phyloP scores from a whole-genome alignment of 1,140 invertebrate genomes.

The Doryteuthis pealeii region DNA sequence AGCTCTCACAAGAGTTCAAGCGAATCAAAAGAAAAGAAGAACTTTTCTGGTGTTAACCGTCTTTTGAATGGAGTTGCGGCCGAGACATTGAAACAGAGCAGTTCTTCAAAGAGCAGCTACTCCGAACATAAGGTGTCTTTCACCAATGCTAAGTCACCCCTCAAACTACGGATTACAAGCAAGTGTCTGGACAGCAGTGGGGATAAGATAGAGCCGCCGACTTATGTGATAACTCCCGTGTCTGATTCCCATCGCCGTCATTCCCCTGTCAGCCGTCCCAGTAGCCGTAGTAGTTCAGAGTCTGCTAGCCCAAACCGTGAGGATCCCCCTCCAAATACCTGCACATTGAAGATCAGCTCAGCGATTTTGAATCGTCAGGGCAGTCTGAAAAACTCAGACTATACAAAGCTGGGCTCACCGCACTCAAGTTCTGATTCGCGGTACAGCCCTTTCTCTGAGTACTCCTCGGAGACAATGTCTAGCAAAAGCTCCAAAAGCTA shows the following conservation, averaged over 20 bases:
- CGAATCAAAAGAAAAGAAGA: background rate
- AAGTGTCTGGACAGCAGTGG: conserved; percentile 6
- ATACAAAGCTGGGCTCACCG: background rate
- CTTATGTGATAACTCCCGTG: background rate
- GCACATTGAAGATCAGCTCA: background rate
- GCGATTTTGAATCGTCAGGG: background rate
- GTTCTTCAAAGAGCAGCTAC: background rate
- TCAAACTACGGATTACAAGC: background rate
- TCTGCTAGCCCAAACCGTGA: conserved; percentile 15
- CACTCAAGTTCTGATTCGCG: background rate
- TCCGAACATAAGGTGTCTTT: background rate
- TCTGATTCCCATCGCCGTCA: conserved; percentile 33
- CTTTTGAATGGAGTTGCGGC: background rate
- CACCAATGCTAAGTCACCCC: background rate
- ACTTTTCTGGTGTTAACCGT: background rate
- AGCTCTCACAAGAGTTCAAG: conserved; percentile 2
- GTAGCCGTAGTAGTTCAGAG: conserved; percentile 65
- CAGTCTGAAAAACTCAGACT: background rate
- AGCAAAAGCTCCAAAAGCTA: background rate
- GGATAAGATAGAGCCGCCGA: background rate
- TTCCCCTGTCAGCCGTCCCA: conserved; percentile 73
- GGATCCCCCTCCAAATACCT: background rate
- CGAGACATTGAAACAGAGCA: background rate
- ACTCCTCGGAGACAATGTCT: background rate
- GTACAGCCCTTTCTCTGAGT: conserved; percentile 9